A percentile compares a stretch with the other conserved stretches of the same genome.
phyloP scores from a whole-genome alignment of 2,888 invertebrate genomes.

The Xylota segnis region DNA sequence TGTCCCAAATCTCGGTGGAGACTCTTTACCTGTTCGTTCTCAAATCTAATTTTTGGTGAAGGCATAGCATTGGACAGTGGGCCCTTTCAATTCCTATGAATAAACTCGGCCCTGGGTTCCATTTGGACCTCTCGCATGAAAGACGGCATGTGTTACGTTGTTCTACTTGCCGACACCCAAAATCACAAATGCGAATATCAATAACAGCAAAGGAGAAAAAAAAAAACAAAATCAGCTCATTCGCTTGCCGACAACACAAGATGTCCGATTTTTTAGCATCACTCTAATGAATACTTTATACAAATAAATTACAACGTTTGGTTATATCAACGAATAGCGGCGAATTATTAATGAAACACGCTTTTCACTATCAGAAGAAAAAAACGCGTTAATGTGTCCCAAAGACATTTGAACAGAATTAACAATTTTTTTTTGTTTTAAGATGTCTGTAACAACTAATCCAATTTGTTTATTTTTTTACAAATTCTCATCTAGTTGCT shows the following conservation, averaged over 20 bases:
- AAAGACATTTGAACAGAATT: not conserved
- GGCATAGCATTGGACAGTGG: too few species aligned
- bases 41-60: too few species aligned
- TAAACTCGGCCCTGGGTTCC: too few species aligned
- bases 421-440: not conserved
- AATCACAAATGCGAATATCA: too few species aligned
- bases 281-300: not conserved
- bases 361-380: not conserved
- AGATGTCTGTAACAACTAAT: not conserved
- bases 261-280: not conserved
- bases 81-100: too few species aligned
- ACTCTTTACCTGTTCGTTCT: too few species aligned
- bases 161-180: too few species aligned
- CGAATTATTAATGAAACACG: constrained; percentile 1
- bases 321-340: not conserved
- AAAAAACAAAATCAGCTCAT: not conserved
- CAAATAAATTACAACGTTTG: not conserved
- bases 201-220: too few species aligned
- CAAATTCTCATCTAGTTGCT: not conserved
- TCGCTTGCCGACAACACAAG: not conserved
- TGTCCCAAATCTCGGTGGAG: too few species aligned
- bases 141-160: too few species aligned
- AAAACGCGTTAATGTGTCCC: not conserved
- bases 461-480: not conserved
- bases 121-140: too few species aligned